Percentiles rank a stretch among this genome's conserved stretches.
Conservation (phyloP, 2,888 invertebrate genomes). For the Drosophila birchii region DNA sequence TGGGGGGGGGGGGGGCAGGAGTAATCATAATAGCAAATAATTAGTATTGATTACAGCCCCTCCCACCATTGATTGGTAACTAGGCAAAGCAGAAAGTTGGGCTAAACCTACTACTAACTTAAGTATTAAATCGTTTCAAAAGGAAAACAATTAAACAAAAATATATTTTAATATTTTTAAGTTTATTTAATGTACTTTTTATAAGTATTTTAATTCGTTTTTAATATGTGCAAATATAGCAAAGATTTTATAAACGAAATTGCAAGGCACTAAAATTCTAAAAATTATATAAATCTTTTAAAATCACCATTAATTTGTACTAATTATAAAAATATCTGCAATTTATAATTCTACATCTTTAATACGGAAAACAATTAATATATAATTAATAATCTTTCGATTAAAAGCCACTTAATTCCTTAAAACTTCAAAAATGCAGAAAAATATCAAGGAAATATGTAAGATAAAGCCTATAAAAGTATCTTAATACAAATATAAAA, state of each 20-base stretch:
- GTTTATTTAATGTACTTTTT: background rate
- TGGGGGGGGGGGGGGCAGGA: too few relatives aligned
- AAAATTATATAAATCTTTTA: background rate
- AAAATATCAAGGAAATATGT: background rate
- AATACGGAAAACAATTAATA: background rate
- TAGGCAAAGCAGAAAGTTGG: constrained; percentile 1
- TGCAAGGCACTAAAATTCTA: background rate
- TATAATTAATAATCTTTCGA: background rate
- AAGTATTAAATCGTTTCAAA: background rate
- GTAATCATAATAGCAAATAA: constrained; percentile 65
- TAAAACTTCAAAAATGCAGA: background rate
- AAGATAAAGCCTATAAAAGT: background rate
- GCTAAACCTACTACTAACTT: background rate
- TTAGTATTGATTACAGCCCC: constrained; percentile 65
- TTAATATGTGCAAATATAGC: background rate
- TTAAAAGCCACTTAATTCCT: too few relatives aligned
- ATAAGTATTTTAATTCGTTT: background rate
- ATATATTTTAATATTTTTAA: too few relatives aligned
- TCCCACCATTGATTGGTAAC: constrained; percentile 13
- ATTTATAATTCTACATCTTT: background rate
- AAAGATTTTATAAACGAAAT: background rate
- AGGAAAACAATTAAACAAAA: background rate
- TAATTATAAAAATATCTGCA: too few relatives aligned
- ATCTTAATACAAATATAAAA: background rate
- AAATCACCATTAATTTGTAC: too few relatives aligned